Conservation (phyloP, 2,113 vertebrate species). For the Erpornis zantholeuca region DNA sequence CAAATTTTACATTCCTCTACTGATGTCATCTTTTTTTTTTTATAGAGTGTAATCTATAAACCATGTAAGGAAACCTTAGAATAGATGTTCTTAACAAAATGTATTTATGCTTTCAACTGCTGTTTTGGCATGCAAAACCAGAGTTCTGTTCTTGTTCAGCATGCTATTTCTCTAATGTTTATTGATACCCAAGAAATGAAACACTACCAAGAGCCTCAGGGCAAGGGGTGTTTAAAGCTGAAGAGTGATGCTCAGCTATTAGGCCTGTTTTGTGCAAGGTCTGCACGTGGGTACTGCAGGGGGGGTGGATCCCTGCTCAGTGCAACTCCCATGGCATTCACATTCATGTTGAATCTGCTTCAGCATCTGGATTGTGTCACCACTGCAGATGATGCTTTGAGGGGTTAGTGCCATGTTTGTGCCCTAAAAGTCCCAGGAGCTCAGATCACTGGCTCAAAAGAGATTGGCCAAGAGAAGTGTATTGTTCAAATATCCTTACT, state of each 20-base stretch:
- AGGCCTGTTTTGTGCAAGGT: not conserved
- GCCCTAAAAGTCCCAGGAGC: not conserved
- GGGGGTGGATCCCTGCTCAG: not conserved
- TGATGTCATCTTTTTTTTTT: constrained; percentile 6
- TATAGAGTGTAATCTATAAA: constrained; percentile 48
- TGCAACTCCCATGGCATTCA: not conserved
- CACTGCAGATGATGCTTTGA: not conserved
- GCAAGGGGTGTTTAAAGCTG: not conserved
- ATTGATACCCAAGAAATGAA: not conserved
- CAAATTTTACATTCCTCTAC: constrained; percentile 62
- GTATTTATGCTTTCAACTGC: not conserved
- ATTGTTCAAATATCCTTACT: not conserved
- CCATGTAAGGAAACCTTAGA: constrained; percentile 30
- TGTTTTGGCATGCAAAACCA: not conserved
- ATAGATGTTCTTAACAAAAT: constrained; percentile 12
- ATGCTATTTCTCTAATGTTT: not conserved
- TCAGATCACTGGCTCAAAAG: not conserved
- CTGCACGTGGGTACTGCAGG: not conserved
- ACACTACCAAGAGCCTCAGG: not conserved
- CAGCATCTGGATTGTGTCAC: not conserved
- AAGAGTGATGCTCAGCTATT: not conserved
- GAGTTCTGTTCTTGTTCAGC: not conserved
- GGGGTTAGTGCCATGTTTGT: not conserved
- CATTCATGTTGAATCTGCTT: not conserved
- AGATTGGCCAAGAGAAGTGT: not conserved